Conservation (phyloP, 2,113 vertebrate genomes). For the Prolemur simus region DNA sequence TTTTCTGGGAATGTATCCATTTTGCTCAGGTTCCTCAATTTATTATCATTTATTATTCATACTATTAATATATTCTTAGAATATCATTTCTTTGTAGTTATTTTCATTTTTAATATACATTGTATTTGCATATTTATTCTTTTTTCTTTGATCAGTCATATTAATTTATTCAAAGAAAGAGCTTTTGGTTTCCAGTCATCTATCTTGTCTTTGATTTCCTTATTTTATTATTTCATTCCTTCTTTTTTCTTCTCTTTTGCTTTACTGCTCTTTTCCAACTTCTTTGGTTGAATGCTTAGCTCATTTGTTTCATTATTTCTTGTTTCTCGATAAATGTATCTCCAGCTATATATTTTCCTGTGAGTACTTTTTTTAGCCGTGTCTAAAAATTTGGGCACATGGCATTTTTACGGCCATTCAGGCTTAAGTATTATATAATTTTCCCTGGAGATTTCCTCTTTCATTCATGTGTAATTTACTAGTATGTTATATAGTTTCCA, state of each 20-base stretch:
- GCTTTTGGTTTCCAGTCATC: neutral
- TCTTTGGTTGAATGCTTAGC: neutral
- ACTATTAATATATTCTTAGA: neutral
- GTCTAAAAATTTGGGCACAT: neutral
- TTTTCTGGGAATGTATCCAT: neutral
- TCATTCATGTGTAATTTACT: constrained; percentile 26
- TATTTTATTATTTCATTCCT: neutral
- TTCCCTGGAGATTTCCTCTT: neutral
- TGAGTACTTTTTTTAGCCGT: neutral
- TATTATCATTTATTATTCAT: neutral
- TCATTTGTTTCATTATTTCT: neutral
- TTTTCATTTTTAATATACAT: neutral
- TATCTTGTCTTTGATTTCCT: neutral
- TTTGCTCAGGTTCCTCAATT: neutral
- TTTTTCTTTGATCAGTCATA: neutral
- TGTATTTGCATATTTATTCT: neutral
- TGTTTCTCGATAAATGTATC: neutral
- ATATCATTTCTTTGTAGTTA: neutral
- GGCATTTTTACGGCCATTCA: neutral
- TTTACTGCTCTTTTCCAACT: neutral
- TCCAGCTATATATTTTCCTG: neutral
- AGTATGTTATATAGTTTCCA: neutral
- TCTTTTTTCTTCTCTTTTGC: neutral
- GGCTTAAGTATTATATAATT: neutral
- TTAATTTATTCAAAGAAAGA: neutral